Percentiles rank a stretch among this genome's conserved stretches.
Conservation (phyloP, 92 coral and sea anemone genomes). For the Hydrozoanthus gracilis region DNA sequence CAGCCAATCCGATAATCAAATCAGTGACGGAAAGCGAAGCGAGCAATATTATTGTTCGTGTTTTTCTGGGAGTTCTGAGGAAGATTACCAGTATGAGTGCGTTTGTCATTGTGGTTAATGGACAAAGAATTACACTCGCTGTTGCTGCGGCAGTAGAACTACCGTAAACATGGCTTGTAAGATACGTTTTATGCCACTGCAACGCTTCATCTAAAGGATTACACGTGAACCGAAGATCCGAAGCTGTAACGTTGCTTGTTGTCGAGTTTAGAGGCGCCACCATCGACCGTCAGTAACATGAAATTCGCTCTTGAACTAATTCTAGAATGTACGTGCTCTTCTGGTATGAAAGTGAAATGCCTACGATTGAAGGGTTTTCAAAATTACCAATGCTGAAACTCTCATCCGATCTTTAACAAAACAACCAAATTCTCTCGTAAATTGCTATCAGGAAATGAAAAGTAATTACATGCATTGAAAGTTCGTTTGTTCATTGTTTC, state of each 20-base stretch:
- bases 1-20: slow-evolving; percentile 2
- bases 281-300: no score
- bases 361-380: no score
- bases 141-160: slow-evolving; percentile 9
- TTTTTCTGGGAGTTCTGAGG: not conserved
- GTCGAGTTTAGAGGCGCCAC: not conserved
- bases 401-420: no score
- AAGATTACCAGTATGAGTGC: not conserved
- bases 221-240: not conserved
- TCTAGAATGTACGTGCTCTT: no score
- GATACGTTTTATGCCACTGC: not conserved
- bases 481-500: no score
- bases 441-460: no score
- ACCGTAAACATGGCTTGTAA: not conserved
- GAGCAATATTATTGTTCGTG: not conserved
- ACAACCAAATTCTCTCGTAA: no score
- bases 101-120: slow-evolving; percentile 2
- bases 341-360: no score
- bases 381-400: no score
- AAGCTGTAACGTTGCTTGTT: not conserved
- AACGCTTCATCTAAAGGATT: not conserved
- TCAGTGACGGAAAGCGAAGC: slow-evolving; percentile 25
- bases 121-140: not conserved
- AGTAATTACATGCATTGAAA: no score
- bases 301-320: not conserved